Base-by-base conservation (phyloP, 1,140 invertebrate species). In the Bombus superbus region DNA sequence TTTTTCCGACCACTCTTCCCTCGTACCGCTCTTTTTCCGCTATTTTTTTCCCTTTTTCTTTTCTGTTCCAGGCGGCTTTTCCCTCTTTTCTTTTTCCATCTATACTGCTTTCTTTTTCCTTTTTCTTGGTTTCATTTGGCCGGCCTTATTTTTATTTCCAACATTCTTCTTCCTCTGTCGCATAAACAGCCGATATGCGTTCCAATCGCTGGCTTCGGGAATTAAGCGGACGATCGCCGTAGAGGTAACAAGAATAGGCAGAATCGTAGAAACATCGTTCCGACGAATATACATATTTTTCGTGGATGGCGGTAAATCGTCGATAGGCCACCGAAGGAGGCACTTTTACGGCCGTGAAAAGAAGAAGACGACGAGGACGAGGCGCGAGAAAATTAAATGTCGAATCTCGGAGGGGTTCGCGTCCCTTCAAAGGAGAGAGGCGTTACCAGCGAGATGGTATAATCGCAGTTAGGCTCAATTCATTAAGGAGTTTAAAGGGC, bases 391-490 rank as follows among this genome's bases (percentile, higher is more conserved):
- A 91, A 91, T 90, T 89, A 91, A 90, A 89, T 32, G 87, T 91
- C 90, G 89, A 90, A 88, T 84, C 73, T 80, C 76, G 81, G 69
- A 84, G 85, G 75, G 87, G 89, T 82, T 76, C 47, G 81, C 76
- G 62, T 87, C 87, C 90, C 87, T 87, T 89, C 79, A 89, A 89
- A 89, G 85, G 66, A 44, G 73, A 66, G 59, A 88, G 86, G 72
- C 89, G 85, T 91, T 83, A 83, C 89, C 87, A 42, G 73, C 78
- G 78, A 86, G 72, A 91, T 88, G 89, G 88, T 89, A 91, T 91
- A 91, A 91, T 90, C 90, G 88, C 77, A 89, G 90, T 91, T 89
- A 91, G 90, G 89, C 90, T 89, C 87, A 91, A 91, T 91, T 91
- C 87, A 91, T 91, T 91, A 91, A 89, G 87, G 90, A 91, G 85